Base-by-base conservation (phyloP, 2,797 vertebrate genomes). In the Darevskia nairensis region DNA sequence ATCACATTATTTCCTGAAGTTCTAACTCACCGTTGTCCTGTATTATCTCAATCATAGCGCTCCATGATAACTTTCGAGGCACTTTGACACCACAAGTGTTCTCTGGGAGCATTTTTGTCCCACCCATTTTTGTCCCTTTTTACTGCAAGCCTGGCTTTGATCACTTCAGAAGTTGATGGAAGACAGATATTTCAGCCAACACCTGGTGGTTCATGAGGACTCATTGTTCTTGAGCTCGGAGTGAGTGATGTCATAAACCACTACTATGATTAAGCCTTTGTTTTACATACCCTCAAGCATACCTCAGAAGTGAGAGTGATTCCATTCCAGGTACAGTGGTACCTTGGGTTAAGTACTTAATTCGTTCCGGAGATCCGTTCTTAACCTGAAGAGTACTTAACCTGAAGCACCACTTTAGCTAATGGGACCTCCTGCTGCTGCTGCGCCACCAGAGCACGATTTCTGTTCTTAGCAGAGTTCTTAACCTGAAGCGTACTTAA, bases 231-330 rank as follows among this genome's bases (percentile, higher is more conserved):
- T 71, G 32, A 76, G 71, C 19, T 39, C 39, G 64, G 46, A 61
- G 35, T 77, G 21, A 72, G 44, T 90, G 89, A 90, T 88, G 89
- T 90, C 89, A 90, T 64, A 90, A 90, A 75, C 50, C 72, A 82
- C 19, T 39, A 82, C 79, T 72, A 2, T 72, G 82, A 82, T 82
- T 69, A 82, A 17, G 66, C 15, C 50, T 27, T 80, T 44, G 82
- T 44, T 71, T 61, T 71, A 81, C 46, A 77, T 71, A 27, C 29
- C 17, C n/a, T 41, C 61, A 79, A 68, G 32, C 29, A 41, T 35
- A 81, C 19, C 35, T 78, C 59, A 29, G 74, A 75, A 82, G 71
- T 75, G 71, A 75, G n/a, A 55, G 25, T 27, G 29, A 29, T n/a
- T 87, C 69, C 29, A 50, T 27, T 44, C 44, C n/a, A 55, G 41